A percentile compares a stretch with the other conserved stretches of the same genome.
These are phyloP conservation scores for Drosophila mimica DNA, from an alignment of 2,888 invertebrate genomes.

Conservation along the genomic window DNA sequence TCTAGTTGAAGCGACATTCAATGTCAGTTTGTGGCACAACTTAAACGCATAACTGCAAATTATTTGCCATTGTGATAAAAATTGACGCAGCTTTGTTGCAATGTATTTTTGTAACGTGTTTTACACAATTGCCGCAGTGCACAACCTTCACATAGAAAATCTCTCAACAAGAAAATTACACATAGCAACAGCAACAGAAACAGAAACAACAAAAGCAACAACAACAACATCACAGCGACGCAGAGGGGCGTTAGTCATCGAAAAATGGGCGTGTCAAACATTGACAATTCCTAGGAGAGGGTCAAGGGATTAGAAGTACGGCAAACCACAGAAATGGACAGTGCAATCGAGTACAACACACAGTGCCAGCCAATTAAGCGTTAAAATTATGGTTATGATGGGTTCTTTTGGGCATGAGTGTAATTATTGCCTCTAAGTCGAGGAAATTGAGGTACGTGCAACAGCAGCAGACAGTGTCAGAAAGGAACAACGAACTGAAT, in stretches of 20 bases:
- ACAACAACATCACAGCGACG: slow-evolving; percentile 18
- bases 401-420: slow-evolving; percentile 36
- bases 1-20: slow-evolving; percentile 44
- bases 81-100: slow-evolving; percentile 50
- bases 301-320: slow-evolving; percentile 64
- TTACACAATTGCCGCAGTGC: slow-evolving; percentile 53
- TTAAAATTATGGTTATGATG: slow-evolving; percentile 63
- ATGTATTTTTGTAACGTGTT: slow-evolving; percentile 13
- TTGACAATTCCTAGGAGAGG: slow-evolving; percentile 60
- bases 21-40: slow-evolving; percentile 58
- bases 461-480: slow-evolving; percentile 10
- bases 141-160: slow-evolving; percentile 83
- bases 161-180: slow-evolving; percentile 84
- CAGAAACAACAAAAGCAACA: slow-evolving; percentile 9
- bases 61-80: slow-evolving; percentile 79
- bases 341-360: slow-evolving; percentile 2
- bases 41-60: slow-evolving; percentile 71
- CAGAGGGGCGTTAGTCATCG: slow-evolving; percentile 32
- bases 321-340: slow-evolving; percentile 39
- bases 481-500: neutral
- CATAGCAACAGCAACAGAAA: slow-evolving; percentile 18
- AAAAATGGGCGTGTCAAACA: slow-evolving; percentile 43
- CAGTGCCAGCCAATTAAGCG: slow-evolving; percentile 47
- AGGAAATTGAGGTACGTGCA: slow-evolving; percentile 65
- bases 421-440: slow-evolving; percentile 57